Base-by-base conservation (phyloP, 2,113 vertebrate genomes). In the Tyrannus savana region DNA sequence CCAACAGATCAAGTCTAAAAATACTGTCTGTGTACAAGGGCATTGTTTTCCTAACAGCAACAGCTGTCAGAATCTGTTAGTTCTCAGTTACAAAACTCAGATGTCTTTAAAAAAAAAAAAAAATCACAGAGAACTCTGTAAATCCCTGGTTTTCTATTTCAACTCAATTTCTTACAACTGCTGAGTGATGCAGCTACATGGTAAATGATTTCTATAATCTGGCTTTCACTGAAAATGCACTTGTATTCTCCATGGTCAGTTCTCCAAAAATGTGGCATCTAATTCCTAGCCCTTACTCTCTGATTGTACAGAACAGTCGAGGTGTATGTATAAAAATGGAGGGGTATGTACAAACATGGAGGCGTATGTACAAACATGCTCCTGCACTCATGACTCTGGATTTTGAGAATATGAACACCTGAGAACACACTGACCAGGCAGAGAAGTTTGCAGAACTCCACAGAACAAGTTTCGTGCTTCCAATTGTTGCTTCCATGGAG, bases 271-370 rank as follows among this genome's bases (percentile, higher is more conserved):
- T 4, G 27, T 3, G 22, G 4, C 27, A 46, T 35, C 41, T 33
- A 28, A 10, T 7, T 59, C 49, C 63, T 12, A 21, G 9, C 12
- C 6, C 0, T 2, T n/a, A 6, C 37, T 30, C 13, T 3, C n/a
- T 8, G 2, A 41, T 1, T 5, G 53, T 5, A 3, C 28, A 24
- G 47, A 67, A 47, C 15, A 16, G 11, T 0, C 3, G 35, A 28
- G 19, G 25, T 2, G 21, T 4, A 2, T 0, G 23, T 7, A 39
- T 16, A 33, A 60, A 52, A 68, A 27, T 3, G 7, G 56, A 17
- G 19, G 10, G 18, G 19, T 19, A 15, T 12, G 59, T 27, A 37
- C 6, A 59, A 37, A 28, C 28, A 37, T 27, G 14, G 35, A 60
- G n/a, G 23, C 3, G 9, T 6, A 2, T 1, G 27, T 7, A 24